Evolutionary conservation across 92 coral and sea anemone genomes (phyloP), one percentile per base, ranked within the genome.

Genomic region (Porites rus): DNA sequence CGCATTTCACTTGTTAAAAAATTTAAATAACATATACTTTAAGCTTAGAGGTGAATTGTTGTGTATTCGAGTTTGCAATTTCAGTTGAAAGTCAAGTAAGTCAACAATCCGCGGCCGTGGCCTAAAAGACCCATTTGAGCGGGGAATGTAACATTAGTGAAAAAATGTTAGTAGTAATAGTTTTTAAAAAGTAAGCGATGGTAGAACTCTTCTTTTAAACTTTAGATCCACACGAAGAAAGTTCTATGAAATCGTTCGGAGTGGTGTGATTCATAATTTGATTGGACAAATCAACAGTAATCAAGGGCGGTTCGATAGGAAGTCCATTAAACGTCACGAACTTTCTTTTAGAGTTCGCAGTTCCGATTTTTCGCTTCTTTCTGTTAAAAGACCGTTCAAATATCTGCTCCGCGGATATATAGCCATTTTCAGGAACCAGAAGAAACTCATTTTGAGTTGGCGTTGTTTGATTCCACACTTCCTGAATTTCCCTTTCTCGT

Each of bases 261-360:
- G 5, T 10, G 7, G 43, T 24, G 10, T 78, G 86, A 54, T 72
- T 74, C 92, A 84, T 84, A 17, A 89, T 86, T 22, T 83, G 79
- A 72, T 84, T 89, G 1, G 92, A 81, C 2, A 84, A 79, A 24
- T 74, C 85, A 12, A 89, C 82, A 7, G 92, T 51, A 2, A 89
- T 82, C 65, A 77, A 54, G 20, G 92, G 92, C 22, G 92, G 92
- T n/a, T 78, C 92, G 51, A 79, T 84, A 19, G 92, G 92, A 6
- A 89, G 79, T 22, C 79, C 84, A 54, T 65, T 89, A 20, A 84
- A 84, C 24, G 89, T 82, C 56, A 73, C 71, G 25, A 61, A 56
- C 46, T 82, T 71, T 72, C 86, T 31, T 6, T 28, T 60, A 1
- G 16, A 18, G 1, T 28, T 8, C 17, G 12, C 59, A 18, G 43